Percentiles rank a stretch among this genome's conserved stretches.
These are phyloP conservation scores for Pseudobourletiella spinata DNA, from an alignment of 1,140 invertebrate species.

Conservation along the genomic window DNA sequence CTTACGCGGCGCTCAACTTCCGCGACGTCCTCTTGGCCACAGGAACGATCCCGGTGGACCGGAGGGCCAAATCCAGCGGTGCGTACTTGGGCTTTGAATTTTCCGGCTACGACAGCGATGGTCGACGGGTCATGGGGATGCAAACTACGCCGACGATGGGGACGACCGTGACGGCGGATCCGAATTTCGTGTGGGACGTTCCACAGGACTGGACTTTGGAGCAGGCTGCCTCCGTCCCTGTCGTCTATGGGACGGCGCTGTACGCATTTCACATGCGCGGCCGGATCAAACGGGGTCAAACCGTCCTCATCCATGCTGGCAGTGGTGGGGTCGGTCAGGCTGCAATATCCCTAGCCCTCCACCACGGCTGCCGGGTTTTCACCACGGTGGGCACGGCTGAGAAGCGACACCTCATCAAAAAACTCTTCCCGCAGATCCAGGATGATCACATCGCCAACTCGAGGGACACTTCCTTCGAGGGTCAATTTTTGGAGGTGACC, in stretches of 20 bases:
- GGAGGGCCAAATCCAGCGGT: slow-evolving; percentile 72
- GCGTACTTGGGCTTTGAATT: slow-evolving; percentile 93
- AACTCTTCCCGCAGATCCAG: slow-evolving; percentile 52
- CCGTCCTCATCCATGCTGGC: slow-evolving; percentile 86
- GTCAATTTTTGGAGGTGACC: slow-evolving; percentile 52
- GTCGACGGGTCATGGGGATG: too few relatives aligned
- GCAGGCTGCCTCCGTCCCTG: slow-evolving; percentile 86
- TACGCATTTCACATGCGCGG: slow-evolving; percentile 83
- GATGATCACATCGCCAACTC: slow-evolving; percentile 65
- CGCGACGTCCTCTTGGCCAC: slow-evolving; percentile 95
- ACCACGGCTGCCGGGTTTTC: slow-evolving; percentile 56
- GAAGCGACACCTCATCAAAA: slow-evolving; percentile 57
- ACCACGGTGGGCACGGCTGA: slow-evolving; percentile 60
- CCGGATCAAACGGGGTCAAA: slow-evolving; percentile 68
- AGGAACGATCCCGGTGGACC: slow-evolving; percentile 89
- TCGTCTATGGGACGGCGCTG: slow-evolving; percentile 82
- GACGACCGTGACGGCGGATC: slow-evolving; percentile 65
- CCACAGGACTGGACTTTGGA: slow-evolving; percentile 80
- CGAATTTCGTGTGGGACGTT: slow-evolving; percentile 80
- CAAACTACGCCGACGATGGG: too few relatives aligned
- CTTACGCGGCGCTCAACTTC: too few relatives aligned
- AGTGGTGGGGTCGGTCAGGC: slow-evolving; percentile 76
- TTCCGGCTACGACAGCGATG: slow-evolving; percentile 59
- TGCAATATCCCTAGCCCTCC: slow-evolving; percentile 59
- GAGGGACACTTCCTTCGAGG: slow-evolving; percentile 56